Evolutionary conservation across 1,140 invertebrate species (phyloP).

Genomic region (Hylaeus volcanicus): DNA sequence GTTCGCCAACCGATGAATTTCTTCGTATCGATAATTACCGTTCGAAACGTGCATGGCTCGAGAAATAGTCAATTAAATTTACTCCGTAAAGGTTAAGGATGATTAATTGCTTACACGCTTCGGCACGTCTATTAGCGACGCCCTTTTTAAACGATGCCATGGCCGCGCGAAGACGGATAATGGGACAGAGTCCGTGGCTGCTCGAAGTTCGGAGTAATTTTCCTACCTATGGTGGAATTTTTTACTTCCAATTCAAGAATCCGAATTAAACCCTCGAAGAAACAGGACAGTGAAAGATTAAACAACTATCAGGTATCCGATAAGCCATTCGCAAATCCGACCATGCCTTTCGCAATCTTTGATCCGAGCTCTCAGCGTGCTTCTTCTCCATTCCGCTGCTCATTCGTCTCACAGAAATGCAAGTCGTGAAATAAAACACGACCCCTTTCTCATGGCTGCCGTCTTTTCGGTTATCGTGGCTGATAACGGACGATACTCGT

Average conservation of each 20-base stretch:
- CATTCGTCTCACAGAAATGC: slow-evolving; percentile 12
- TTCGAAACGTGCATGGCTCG: too few relatives aligned
- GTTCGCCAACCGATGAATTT: neutral
- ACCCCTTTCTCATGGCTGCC: neutral
- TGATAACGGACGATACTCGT: slow-evolving; percentile 8
- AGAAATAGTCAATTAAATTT: too few relatives aligned
- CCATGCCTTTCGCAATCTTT: neutral
- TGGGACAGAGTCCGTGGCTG: too few relatives aligned
- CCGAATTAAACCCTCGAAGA: neutral
- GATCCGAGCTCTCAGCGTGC: neutral
- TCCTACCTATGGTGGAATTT: neutral
- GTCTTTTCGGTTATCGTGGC: neutral
- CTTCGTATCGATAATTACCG: neutral
- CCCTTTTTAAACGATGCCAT: too few relatives aligned
- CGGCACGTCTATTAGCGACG: too few relatives aligned
- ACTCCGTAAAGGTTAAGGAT: too few relatives aligned
- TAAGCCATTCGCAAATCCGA: neutral
- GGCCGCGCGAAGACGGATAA: too few relatives aligned
- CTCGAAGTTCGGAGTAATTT: too few relatives aligned
- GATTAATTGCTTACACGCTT: too few relatives aligned
- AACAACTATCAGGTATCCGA: neutral
- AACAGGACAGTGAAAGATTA: neutral
- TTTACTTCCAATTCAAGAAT: neutral
- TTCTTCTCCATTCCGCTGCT: neutral
- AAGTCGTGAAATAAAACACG: slow-evolving; percentile 45